A percentile compares a stretch with the other conserved stretches of the same genome.
phyloP scores from a whole-genome alignment of 1,140 invertebrate species.

The Polypedilum pembai region DNA sequence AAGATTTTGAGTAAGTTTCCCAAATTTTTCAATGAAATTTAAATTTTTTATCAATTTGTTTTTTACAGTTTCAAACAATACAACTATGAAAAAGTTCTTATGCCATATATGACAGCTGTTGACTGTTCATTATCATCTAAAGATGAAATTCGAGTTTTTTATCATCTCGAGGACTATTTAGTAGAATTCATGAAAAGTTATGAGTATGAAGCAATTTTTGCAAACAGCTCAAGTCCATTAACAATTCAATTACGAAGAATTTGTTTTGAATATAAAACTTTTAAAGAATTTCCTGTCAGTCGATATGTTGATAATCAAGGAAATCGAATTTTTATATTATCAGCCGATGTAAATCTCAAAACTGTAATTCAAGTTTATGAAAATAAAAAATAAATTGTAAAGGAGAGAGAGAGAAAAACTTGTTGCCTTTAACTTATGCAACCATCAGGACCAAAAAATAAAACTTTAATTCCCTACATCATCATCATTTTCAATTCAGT shows the following conservation, averaged over 20 bases:
- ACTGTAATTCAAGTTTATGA: no score
- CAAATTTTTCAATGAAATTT: background rate
- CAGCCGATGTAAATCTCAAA: no score
- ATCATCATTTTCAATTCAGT: no score
- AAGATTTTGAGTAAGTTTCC: background rate
- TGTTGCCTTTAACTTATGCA: no score
- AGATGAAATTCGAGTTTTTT: background rate
- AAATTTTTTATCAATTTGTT: background rate
- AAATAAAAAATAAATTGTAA: no score
- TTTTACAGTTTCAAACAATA: no score
- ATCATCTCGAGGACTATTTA: background rate
- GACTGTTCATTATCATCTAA: background rate
- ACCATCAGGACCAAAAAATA: no score
- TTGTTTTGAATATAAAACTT: background rate
- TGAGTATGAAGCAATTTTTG: background rate
- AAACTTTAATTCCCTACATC: no score
- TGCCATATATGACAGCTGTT: background rate
- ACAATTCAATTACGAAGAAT: background rate
- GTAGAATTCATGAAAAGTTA: background rate
- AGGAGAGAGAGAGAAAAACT: no score
- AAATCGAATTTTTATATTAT: background rate
- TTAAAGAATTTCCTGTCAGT: background rate
- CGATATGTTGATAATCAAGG: background rate
- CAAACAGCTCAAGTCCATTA: background rate
- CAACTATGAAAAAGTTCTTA: background rate